Evolutionary conservation across 2,888 invertebrate species (phyloP), one percentile per base, ranked within the genome.

Genomic region (Folsomia candida): DNA sequence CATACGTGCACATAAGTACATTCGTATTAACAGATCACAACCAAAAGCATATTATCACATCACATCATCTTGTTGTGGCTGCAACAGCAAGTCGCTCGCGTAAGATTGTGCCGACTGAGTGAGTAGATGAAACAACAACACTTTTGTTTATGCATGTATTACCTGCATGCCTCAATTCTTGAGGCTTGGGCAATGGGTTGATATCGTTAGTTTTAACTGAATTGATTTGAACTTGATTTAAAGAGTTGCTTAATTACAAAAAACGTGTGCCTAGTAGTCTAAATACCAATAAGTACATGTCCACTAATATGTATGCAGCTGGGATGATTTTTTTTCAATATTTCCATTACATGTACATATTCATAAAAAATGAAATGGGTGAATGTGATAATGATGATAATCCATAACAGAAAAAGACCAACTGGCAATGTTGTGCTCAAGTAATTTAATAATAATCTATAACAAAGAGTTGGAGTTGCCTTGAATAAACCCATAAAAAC

Each of bases 401-500:
- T 37, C 37, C 37, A 37, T 37, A 37, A 37, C 14, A 37, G 37
- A 37, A 4, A 37, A 37, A 37, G n/a, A n/a, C n/a, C n/a, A n/a
- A n/a, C n/a, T n/a, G n/a, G n/a, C n/a, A n/a, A n/a, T n/a, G n/a
- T 37, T 37, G 37, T 37, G 37, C 37, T 37, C n/a, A n/a, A n/a
- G n/a, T 37, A 37, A 37, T 37, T 37, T 37, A 37, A 37, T 37
- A 37, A 37, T 37, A 14, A 9, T 37, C 6, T 37, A 37, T 14
- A 37, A 37, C 37, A 14, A 4, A 37, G 37, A 37, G 14, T 37
- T 37, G 14, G 37, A 37, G 37, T 37, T 37, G 14, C 37, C 37
- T 37, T 37, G 59, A 59, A 26, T 14, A 59, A 59, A 25, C 22
- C 26, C 59, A 59, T 59, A 59, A 59, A 59, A 59, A 59, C 59